Evolutionary conservation across 2,797 vertebrate species (phyloP).

Genomic region (Xyrichtys novacula): DNA sequence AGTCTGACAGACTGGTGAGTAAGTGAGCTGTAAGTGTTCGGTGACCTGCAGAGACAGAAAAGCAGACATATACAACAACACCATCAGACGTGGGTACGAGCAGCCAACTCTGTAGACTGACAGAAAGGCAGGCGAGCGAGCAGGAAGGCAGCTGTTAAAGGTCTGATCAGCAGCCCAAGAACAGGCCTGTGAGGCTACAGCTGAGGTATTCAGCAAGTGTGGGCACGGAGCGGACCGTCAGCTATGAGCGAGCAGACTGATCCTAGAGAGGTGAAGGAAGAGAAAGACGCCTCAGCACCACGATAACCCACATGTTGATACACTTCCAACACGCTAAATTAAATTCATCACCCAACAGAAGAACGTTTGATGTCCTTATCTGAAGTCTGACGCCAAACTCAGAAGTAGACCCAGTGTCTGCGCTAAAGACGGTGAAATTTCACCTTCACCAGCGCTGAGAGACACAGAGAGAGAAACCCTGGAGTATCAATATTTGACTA

Average conservation of each 20-base stretch:
- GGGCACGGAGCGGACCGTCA: conserved; percentile 56
- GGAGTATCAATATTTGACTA: too few relatives aligned
- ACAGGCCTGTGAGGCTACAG: conserved; percentile 44
- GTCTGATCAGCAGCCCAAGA: conserved; percentile 45
- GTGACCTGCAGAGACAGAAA: conserved; percentile 30
- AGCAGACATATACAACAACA: conserved; percentile 14
- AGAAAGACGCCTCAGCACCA: too few relatives aligned
- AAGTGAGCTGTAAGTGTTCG: background rate
- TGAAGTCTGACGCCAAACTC: too few relatives aligned
- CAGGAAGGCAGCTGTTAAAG: conserved; percentile 43
- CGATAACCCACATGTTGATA: too few relatives aligned
- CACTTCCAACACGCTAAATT: too few relatives aligned
- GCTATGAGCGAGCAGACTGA: conserved; percentile 23
- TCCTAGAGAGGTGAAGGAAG: background rate
- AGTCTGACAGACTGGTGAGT: background rate
- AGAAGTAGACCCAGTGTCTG: too few relatives aligned
- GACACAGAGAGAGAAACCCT: too few relatives aligned
- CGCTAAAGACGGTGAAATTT: too few relatives aligned
- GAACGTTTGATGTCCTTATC: too few relatives aligned
- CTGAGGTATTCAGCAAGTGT: conserved; percentile 75
- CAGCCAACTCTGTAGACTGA: conserved; percentile 26
- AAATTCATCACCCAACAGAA: too few relatives aligned
- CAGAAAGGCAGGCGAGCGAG: conserved; percentile 22
- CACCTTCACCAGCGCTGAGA: too few relatives aligned
- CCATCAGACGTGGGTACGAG: conserved; percentile 2